These are phyloP conservation scores for Rana temporaria DNA, from an alignment of 2,113 vertebrate genomes.

Conservation along the genomic window DNA sequence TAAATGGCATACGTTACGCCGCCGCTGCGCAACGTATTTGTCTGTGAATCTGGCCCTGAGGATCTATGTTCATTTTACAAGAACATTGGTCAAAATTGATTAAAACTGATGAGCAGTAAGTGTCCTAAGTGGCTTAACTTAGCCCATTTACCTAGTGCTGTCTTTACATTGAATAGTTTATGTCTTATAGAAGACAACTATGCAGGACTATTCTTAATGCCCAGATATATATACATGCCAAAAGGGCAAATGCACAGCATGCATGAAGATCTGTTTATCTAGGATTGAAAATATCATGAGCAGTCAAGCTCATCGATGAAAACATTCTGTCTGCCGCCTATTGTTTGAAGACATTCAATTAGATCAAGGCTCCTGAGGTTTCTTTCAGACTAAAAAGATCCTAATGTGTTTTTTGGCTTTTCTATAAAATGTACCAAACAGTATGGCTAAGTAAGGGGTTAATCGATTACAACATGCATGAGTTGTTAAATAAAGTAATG, in stretches of 20 bases:
- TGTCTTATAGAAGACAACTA: constrained; percentile 24
- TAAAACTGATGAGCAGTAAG: constrained; percentile 20
- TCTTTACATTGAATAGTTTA: constrained; percentile 17
- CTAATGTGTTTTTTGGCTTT: constrained; percentile 16
- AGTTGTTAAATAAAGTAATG: no score
- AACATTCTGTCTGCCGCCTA: constrained; percentile 26
- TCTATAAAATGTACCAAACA: not conserved
- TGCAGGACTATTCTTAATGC: constrained; percentile 2
- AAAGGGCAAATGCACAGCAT: constrained; percentile 26
- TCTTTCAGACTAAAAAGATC: constrained; percentile 1
- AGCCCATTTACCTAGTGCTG: constrained; percentile 21
- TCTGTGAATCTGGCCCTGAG: no score
- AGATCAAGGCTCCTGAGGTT: constrained; percentile 4
- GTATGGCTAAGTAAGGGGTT: not conserved
- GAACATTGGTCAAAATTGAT: constrained; percentile 29
- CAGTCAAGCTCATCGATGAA: constrained; percentile 24
- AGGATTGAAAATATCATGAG: constrained; percentile 21
- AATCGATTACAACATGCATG: no score
- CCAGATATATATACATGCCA: constrained; percentile 11
- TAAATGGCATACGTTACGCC: no score
- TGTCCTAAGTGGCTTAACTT: not conserved
- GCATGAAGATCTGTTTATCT: constrained; percentile 23
- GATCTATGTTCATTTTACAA: not conserved
- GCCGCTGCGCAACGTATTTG: no score
- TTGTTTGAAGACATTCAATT: constrained; percentile 30